Conservation (phyloP, 2,113 vertebrate genomes). For the Pandion haliaetus region DNA sequence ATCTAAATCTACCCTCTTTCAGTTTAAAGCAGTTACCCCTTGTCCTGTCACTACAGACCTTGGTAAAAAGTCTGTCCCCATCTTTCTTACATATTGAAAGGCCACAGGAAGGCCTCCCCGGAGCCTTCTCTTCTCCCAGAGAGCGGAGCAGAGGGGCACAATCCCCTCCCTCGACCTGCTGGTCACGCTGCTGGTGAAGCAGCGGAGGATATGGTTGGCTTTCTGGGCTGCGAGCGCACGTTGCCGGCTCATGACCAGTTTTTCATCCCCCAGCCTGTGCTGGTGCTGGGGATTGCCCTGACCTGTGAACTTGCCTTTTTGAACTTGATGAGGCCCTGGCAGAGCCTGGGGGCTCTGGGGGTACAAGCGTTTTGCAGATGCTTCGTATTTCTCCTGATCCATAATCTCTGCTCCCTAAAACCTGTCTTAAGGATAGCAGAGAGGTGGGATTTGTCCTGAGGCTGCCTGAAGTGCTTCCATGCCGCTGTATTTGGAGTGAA, state of each 20-base stretch:
- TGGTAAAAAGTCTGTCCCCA: neutral
- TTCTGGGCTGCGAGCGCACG: neutral
- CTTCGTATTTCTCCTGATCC: neutral
- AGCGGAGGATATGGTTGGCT: neutral
- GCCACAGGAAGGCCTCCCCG: neutral
- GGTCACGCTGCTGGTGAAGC: neutral
- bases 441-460: neutral
- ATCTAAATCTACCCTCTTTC: neutral
- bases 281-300: neutral
- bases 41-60: neutral
- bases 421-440: neutral
- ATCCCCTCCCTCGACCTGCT: neutral
- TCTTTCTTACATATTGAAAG: neutral
- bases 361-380: fast-evolving
- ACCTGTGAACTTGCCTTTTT: neutral
- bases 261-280: neutral
- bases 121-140: neutral
- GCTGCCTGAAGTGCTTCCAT: neutral
- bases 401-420: neutral
- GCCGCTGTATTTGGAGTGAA: neutral
- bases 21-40: neutral
- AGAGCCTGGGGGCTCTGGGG: too few relatives aligned
- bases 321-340: neutral
- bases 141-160: neutral
- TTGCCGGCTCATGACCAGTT: fast-evolving